Base-by-base conservation (phyloP, 92 coral and sea anemone genomes). In the Metridium senile region DNA sequence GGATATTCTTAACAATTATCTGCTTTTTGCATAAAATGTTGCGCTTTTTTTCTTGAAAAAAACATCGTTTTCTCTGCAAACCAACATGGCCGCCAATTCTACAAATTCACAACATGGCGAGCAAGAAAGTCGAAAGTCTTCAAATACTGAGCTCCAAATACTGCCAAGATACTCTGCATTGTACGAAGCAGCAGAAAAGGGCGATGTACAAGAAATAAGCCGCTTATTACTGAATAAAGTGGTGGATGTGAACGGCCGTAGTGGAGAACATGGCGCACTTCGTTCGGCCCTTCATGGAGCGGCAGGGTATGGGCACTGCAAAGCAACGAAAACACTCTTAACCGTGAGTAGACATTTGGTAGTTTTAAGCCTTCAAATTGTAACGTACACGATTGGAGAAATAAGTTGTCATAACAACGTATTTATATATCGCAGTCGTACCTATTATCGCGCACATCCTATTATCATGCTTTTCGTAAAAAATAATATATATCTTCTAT, bases 231-330 rank as follows among this genome's bases (percentile, higher is more conserved):
- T 76, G 10, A 71, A 82, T 27, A 87, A 86, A 51, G 76, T 68
- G 51, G 79, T 89, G 18, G 88, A 92, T 31, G 76, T 96, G 26
- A 88, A 95, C 66, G 90, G 77, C 61, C 84, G 87, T 34, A 88
- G 87, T 1, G 97, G 97, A 1, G 97, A 97, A 0, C 99, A 96
- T 77, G 84, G 99, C 11, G 97, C 93, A 0, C 59, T 66, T n/a
- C 85, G 99, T n/a, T 85, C 99, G 1, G 86, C 99, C 32, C 83
- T 96, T 32, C 99, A 96, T 51, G 83, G 93, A 31, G 97, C 98
- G 0, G 93, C 99, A 2, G 93, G 98, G 0, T 93, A 96, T 74
- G 99, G 99, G 0, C 99, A 92, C 30, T 82, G 82, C 13, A 63
- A 69, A n/a, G 88, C 89, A 13, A 92, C 94, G 3, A 85, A 79